Percentiles rank a stretch among this genome's conserved stretches.
These are phyloP conservation scores for Arctocebus calabarensis DNA, from an alignment of 2,797 vertebrate species.

Conservation along the genomic window DNA sequence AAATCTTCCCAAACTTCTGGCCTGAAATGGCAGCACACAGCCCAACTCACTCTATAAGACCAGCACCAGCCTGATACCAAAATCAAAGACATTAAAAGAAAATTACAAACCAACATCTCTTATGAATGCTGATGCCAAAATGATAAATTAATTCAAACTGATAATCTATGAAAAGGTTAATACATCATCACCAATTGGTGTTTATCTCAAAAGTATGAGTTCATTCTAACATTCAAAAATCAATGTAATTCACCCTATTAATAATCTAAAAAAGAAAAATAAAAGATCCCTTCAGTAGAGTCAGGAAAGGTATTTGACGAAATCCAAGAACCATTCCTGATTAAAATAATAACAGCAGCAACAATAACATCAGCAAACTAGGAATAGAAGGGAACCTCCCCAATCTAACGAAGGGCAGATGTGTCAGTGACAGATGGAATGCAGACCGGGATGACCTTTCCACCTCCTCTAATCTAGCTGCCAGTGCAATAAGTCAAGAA, in stretches of 20 bases:
- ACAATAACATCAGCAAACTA: not conserved
- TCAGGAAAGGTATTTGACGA: not conserved
- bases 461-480: not conserved
- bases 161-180: not conserved
- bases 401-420: not conserved
- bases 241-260: not conserved
- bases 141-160: not conserved
- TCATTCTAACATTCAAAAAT: not conserved
- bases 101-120: not conserved
- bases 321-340: not conserved
- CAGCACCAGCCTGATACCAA: not conserved
- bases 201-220: not conserved
- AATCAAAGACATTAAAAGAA: not conserved
- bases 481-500: not conserved
- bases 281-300: not conserved
- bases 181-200: not conserved
- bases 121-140: not conserved
- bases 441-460: not conserved
- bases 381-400: not conserved
- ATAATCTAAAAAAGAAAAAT: not conserved
- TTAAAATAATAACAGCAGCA: not conserved
- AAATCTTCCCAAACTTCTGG: not conserved
- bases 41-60: not conserved
- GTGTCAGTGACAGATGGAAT: not conserved
- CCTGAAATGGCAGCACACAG: not conserved